Evolutionary conservation across 1,140 invertebrate species (phyloP), one percentile per base, ranked within the genome.

Genomic region (Apolygus lucorum): DNA sequence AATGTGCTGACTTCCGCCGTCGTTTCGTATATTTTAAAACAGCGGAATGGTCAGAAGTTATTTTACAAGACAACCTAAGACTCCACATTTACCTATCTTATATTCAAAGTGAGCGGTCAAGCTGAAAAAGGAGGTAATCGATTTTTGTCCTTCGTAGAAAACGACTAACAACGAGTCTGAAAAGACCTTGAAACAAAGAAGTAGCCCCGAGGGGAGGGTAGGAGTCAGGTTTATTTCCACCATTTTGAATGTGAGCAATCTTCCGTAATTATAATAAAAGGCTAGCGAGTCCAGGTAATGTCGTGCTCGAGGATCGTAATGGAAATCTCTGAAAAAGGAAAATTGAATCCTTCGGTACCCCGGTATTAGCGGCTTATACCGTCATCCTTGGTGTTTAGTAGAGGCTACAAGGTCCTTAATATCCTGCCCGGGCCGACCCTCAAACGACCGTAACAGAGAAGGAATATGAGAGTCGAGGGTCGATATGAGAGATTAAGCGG

Each of bases 221-320:
- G n/a, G n/a, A n/a, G n/a, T n/a, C n/a, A n/a, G n/a, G n/a, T n/a
- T n/a, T n/a, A n/a, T n/a, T n/a, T n/a, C 34, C 34, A 17, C 34
- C 34, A 49, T 49, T 49, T 49, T 49, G 34, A 49, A 17, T 49
- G 34, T 49, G 34, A 49, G 34, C 34, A 49, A 49, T 49, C 34
- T 49, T 49, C 34, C n/a, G n/a, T n/a, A n/a, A n/a, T n/a, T 49
- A 49, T 49, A 49, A 49, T 49, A 49, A 49, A 49, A 49, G 34
- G 34, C 34, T 17, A 49, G 8, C 8, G 34, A 8, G 34, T 11
- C 8, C 34, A 49, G 34, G 17, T 49, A 49, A 49, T 49, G 34
- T 49, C 34, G 34, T 49, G 34, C 34, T 17, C 34, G 34, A 17
- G 17, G 34, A 49, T 49, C 34, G 34, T 49, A 49, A 49, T 49